Evolutionary conservation across 1,140 invertebrate genomes (phyloP), one percentile per base, ranked within the genome.

Genomic region (Drosophila busckii): DNA sequence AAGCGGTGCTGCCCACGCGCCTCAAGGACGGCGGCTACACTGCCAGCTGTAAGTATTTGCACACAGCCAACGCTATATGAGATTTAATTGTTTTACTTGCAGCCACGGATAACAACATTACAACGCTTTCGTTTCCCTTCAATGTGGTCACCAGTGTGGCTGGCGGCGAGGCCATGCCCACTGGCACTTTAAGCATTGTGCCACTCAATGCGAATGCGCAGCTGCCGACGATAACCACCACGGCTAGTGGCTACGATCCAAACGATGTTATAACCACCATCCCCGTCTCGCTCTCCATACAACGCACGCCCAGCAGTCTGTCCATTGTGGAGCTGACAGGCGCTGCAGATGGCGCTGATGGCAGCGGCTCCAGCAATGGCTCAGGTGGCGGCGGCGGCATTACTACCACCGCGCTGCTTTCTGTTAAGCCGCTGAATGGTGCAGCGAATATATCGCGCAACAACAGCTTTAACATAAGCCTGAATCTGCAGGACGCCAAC

Each of bases 51-150:
- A 44, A 71, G 83, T 78, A 13, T 0, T 1, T 4, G 10, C 1
- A 25, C 17, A 16, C 16, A 9, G n/a, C n/a, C n/a, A n/a, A n/a
- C n/a, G n/a, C 3, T 10, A 12, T 12, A 8, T 7, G 13, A 15
- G 4, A 25, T 2, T 20, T 6, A 0, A 17, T 5, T 9, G 1
- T 3, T 3, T 7, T 10, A 0, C 9, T 16, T n/a, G n/a, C 8
- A 7, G 0, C 4, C 0, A 10, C 60, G 1, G 65, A 83, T 7
- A 68, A 52, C 0, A 85, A 83, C 19, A 86, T 86, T 4, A 85
- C 85, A 2, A 85, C 85, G 1, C 42, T 86, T 2, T 87, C 85
- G 6, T 87, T 87, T 16, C 85, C 85, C 13, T 87, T 87, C 46
- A 71, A 76, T 0, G 76, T 87, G 10, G 63, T 76, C 15, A 86